Base-by-base conservation (phyloP, 2,888 invertebrate genomes). In the Lycia hirtaria region DNA sequence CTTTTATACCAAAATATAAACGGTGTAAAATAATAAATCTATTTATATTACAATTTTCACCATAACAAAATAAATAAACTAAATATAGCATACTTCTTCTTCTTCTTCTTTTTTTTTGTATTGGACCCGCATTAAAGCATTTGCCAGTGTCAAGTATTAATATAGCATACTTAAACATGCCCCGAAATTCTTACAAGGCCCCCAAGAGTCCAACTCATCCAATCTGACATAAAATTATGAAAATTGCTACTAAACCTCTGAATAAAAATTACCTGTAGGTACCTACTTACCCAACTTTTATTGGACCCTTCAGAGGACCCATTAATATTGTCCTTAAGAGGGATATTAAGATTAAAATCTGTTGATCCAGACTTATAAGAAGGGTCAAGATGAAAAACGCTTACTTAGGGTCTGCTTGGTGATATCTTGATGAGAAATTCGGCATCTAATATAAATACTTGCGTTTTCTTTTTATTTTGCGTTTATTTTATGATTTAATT, bases 271-370 rank as follows among this genome's bases (percentile, higher is more conserved):
- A 45, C 50, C 56, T 32, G 38, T 26, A 56, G 44, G 37, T 50
- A 45, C 50, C 22, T 45, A 33, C 45, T 45, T 32, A 26, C 28
- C 38, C 32, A 45, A 51, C 14, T 51, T 56, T 56, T 56, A 56
- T 56, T 47, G 35, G 26, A 19, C 40, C 56, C 50, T 51, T 49
- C 49, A 43, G 37, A 9, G 37, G 28, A 6, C 32, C 38, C 41
- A 47, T 54, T 57, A 48, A 62, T 55, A 55, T 58, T 58, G 55
- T 53, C 53, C 35, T 57, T 37, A 51, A 69, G 51, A 26, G 68
- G 65, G 61, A 69, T 71, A 72, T 73, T 72, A 66, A 73, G 78
- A 76, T 78, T 72, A 72, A 67, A 72, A 77, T 74, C 77, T 68
- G 71, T 67, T 75, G 76, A 75, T 75, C 67, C 65, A n/a, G 48